These are phyloP conservation scores for Megastigmus dorsalis DNA, from an alignment of 2,888 invertebrate genomes.

Conservation along the genomic window DNA sequence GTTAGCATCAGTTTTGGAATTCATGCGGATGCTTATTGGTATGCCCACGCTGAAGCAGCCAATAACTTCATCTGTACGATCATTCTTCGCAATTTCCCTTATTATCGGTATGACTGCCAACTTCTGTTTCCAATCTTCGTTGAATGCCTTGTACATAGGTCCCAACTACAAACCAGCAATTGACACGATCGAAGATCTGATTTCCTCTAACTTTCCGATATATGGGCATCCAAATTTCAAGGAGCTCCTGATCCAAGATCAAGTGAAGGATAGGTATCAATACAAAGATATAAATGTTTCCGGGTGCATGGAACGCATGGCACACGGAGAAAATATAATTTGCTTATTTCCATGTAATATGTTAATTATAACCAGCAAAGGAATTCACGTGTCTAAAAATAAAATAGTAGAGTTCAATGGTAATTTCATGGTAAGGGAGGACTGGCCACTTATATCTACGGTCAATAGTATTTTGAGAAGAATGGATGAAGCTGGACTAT, in stretches of 20 bases:
- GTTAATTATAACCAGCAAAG: background rate
- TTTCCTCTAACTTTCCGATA: background rate
- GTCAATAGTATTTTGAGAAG: background rate
- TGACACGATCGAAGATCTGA: background rate
- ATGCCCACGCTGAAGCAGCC: background rate
- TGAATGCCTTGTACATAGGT: background rate
- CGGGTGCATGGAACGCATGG: no score
- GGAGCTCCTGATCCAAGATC: background rate
- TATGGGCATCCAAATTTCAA: background rate
- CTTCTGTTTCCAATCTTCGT: background rate
- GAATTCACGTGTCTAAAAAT: background rate
- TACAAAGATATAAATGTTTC: no score
- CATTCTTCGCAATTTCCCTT: background rate
- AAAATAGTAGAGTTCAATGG: background rate
- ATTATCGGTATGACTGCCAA: background rate
- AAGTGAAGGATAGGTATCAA: no score
- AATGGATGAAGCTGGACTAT: background rate
- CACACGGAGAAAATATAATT: background rate
- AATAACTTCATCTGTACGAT: background rate
- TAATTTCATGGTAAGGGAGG: background rate
- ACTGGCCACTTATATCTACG: slow-evolving; percentile 1
- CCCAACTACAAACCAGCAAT: background rate
- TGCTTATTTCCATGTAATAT: background rate
- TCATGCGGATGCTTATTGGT: background rate
- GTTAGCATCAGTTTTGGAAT: background rate